phyloP scores from a whole-genome alignment of 2,113 vertebrate species.

The Ciconia boyciana region DNA sequence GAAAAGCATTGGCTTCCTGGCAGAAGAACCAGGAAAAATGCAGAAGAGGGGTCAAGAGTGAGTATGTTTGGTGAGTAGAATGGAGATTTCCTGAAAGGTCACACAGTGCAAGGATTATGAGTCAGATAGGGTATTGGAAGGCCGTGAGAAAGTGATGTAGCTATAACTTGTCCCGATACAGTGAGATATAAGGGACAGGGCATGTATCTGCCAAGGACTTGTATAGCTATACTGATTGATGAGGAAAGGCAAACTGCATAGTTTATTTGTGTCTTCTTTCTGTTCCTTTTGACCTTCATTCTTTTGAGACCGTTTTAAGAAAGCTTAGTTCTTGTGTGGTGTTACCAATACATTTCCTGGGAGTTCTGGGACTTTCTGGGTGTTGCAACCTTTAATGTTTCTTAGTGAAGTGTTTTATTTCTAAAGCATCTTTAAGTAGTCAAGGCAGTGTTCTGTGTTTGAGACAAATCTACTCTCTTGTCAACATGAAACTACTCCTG shows the following conservation, averaged over 20 bases:
- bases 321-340: not conserved
- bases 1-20: slow-evolving; percentile 9
- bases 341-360: not conserved
- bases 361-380: not conserved
- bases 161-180: not conserved
- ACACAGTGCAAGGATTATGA: not conserved
- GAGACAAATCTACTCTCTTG: not conserved
- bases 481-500: not conserved
- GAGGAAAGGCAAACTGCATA: not conserved
- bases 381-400: not conserved
- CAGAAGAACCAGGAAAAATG: not conserved
- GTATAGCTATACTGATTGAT: not conserved
- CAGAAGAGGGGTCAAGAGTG: not conserved
- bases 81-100: not conserved
- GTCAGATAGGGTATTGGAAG: not conserved
- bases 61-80: not conserved
- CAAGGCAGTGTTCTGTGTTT: not conserved
- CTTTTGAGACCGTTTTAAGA: slow-evolving; percentile 8
- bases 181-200: not conserved
- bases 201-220: not conserved
- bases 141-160: not conserved
- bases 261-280: not conserved
- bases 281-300: slow-evolving; percentile 9
- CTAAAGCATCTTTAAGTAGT: not conserved
- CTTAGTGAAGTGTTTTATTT: slow-evolving; percentile 5